These are phyloP conservation scores for Coleophora deauratella DNA, from an alignment of 2,888 invertebrate species.

Conservation along the genomic window DNA sequence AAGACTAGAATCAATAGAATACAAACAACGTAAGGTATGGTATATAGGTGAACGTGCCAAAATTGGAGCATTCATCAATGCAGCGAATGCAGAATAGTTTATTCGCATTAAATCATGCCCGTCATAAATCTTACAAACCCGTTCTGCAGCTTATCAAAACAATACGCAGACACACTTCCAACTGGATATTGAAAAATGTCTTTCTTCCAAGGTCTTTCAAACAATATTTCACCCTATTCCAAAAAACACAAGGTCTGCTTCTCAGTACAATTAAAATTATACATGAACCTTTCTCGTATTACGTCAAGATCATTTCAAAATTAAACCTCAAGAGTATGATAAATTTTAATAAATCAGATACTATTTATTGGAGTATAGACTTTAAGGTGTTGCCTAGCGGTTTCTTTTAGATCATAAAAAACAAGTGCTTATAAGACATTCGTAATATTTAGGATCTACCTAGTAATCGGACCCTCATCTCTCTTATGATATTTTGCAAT, in stretches of 20 bases:
- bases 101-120: constrained; percentile 73
- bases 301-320: constrained; percentile 60
- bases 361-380: constrained; percentile 71
- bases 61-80: constrained; percentile 65
- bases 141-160: constrained; percentile 74
- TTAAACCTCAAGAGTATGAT: constrained; percentile 71
- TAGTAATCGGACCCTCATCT: constrained; percentile 53
- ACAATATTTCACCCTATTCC: constrained; percentile 36
- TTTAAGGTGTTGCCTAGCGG: constrained; percentile 66
- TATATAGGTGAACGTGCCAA: constrained; percentile 46
- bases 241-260: constrained; percentile 40
- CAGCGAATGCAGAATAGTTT: constrained; percentile 64
- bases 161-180: constrained; percentile 73
- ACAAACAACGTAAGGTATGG: constrained; percentile 3
- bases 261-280: constrained; percentile 30
- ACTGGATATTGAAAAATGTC: constrained; percentile 46
- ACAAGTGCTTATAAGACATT: constrained; percentile 47
- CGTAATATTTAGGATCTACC: constrained; percentile 33
- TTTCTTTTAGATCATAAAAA: constrained; percentile 54
- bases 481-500: constrained; percentile 36
- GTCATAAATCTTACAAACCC: constrained; percentile 71
- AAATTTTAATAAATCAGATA: constrained; percentile 71
- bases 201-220: constrained; percentile 29
- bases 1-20: too few species aligned
- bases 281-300: constrained; percentile 35